These are phyloP conservation scores for Agonum fuliginosum DNA, from an alignment of 2,888 invertebrate species.

Conservation along the genomic window DNA sequence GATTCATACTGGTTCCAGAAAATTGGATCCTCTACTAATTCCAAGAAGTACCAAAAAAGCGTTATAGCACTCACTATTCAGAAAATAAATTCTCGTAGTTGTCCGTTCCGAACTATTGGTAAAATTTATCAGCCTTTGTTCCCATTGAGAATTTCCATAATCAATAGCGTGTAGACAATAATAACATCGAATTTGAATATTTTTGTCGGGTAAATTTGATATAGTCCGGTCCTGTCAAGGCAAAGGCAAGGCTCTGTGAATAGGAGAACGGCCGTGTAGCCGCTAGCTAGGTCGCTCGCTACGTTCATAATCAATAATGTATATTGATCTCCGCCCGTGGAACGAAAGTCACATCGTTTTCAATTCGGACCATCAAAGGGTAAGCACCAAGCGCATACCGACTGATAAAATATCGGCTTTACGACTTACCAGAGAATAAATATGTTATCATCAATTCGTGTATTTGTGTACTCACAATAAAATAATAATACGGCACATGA, in stretches of 20 bases:
- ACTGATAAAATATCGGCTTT: slow-evolving; percentile 51
- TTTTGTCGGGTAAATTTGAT: slow-evolving; percentile 17
- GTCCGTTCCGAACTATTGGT: background rate
- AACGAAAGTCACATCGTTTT: slow-evolving; percentile 54
- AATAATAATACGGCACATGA: background rate
- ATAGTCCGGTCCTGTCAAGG: background rate
- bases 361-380: slow-evolving; percentile 52
- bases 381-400: slow-evolving; percentile 15
- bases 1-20: no score
- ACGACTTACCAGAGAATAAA: slow-evolving; percentile 43
- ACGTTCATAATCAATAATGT: slow-evolving; percentile 58
- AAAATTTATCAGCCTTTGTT: background rate
- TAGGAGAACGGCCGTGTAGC: slow-evolving; percentile 27
- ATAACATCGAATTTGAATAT: slow-evolving; percentile 21
- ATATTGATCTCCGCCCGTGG: slow-evolving; percentile 46
- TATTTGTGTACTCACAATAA: slow-evolving; percentile 14
- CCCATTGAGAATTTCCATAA: slow-evolving; percentile 24
- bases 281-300: slow-evolving; percentile 27
- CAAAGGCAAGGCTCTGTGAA: slow-evolving; percentile 6
- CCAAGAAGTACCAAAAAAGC: no score
- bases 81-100: slow-evolving; percentile 10
- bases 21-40: no score
- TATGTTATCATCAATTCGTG: slow-evolving; percentile 33
- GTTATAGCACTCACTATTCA: no score
- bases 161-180: slow-evolving; percentile 13